Percentiles rank a stretch among this genome's conserved stretches.
Conservation (phyloP, 2,797 vertebrate species). For the Sorex maritimensis region DNA sequence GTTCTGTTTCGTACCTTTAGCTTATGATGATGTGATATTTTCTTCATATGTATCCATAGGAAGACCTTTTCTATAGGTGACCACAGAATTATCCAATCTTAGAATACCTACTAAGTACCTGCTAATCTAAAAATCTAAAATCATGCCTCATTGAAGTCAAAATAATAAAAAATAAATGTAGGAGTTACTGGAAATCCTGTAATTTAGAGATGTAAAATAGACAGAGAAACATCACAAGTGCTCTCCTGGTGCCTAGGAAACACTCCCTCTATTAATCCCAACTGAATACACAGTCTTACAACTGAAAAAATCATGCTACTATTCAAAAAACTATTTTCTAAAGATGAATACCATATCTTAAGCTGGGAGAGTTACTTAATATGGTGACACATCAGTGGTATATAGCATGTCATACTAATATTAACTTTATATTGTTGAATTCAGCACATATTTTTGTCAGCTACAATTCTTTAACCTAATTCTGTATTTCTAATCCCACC, state of each 20-base stretch:
- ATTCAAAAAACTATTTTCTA: not conserved
- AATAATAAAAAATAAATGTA: not conserved
- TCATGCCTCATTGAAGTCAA: not conserved
- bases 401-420: not conserved
- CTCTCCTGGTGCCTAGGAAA: not conserved
- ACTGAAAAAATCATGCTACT: not conserved
- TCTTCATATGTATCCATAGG: not conserved
- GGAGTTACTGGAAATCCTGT: not conserved
- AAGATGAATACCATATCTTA: constrained; percentile 37
- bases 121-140: constrained; percentile 18
- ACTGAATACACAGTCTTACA: not conserved
- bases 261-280: not conserved
- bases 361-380: not conserved
- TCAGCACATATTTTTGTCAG: not conserved
- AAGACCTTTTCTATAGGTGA: not conserved
- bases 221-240: no score
- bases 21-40: not conserved
- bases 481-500: not conserved
- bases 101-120: not conserved
- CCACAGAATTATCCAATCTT: not conserved
- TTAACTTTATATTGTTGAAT: not conserved
- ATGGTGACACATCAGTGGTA: not conserved
- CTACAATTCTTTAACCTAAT: not conserved
- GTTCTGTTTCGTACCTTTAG: not conserved
- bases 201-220: not conserved